These are phyloP conservation scores for Bos taurus DNA, from an alignment of 2,113 vertebrate species.

Conservation along the genomic window ARS-UCD2.0 NC_037350.1:24169001-24169500, in stretches of 20 bases:
- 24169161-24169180: background rate
- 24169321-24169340: background rate
- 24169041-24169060: background rate
- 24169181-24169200: background rate
- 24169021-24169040: background rate
- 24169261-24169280: background rate
- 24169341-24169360: background rate
- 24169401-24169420: background rate
- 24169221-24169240: background rate
- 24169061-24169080: background rate
- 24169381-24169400: background rate
- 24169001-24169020: background rate
- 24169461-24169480: background rate
- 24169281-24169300: background rate
- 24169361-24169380: background rate
- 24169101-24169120: background rate
- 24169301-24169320: background rate
- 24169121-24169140: background rate
- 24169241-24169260: background rate
- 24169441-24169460: background rate
- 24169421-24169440: background rate
- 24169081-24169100: background rate
- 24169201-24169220: background rate
- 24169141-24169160: background rate
- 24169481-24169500: background rate